These are phyloP conservation scores for Thamnaconus septentrionalis DNA, from an alignment of 2,113 vertebrate species.

Conservation along the genomic window DNA sequence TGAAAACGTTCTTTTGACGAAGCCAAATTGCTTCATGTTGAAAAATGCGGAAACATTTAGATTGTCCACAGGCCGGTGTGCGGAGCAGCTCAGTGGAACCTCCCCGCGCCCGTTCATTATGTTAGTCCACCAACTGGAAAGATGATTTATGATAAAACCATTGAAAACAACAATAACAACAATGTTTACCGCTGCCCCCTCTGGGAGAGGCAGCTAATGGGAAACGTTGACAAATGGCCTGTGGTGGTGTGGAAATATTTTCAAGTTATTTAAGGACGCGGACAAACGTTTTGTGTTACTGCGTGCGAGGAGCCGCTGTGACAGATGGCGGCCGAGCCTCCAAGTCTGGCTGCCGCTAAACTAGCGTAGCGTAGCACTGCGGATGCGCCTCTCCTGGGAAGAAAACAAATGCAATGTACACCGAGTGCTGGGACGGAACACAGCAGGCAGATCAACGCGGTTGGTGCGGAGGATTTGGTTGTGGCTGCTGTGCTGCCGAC, in stretches of 20 bases:
- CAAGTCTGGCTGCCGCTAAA: constrained; percentile 3
- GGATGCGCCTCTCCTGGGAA: constrained; percentile 20
- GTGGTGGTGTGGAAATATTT: constrained; percentile 7
- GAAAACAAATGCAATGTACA: constrained; percentile 19
- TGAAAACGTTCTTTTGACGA: too few relatives aligned
- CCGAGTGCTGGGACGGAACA: constrained; percentile 5
- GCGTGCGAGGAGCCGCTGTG: constrained; percentile 14
- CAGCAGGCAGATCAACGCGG: constrained; percentile 1
- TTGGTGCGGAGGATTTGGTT: background rate
- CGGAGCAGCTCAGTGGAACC: background rate
- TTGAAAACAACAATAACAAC: background rate
- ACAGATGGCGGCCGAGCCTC: constrained; percentile 4
- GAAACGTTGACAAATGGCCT: constrained; percentile 21
- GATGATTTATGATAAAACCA: constrained; percentile 19
- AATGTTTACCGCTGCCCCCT: constrained; percentile 4
- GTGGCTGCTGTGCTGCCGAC: background rate
- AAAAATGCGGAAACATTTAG: too few relatives aligned
- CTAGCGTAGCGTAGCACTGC: constrained; percentile 24
- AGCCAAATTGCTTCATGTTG: too few relatives aligned
- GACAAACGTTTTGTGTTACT: constrained; percentile 2
- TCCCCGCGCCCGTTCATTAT: background rate
- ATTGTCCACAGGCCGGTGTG: background rate
- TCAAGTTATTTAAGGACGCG: constrained; percentile 17
- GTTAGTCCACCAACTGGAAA: constrained; percentile 3
- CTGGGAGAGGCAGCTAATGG: background rate